These are phyloP conservation scores for Hirtodrosophila confusa DNA, from an alignment of 2,888 invertebrate species.

Conservation along the genomic window DNA sequence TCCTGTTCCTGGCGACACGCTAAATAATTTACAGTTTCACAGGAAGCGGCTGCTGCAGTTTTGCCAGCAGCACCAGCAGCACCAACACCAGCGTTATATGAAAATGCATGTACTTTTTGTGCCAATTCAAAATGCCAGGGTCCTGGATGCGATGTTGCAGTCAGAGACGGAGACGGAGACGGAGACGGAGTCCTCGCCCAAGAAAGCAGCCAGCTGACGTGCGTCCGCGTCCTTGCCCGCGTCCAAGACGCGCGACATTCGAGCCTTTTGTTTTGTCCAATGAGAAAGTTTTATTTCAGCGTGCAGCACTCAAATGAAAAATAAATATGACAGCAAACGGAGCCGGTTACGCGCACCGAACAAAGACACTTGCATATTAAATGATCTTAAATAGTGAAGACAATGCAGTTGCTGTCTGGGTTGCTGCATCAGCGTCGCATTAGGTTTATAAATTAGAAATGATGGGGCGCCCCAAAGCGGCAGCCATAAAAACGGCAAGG, in stretches of 20 bases:
- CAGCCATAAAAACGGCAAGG: conserved; percentile 42
- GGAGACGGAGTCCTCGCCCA: too few relatives aligned
- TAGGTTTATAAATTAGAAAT: conserved; percentile 79
- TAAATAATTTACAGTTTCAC: conserved; percentile 75
- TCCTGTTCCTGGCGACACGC: conserved; percentile 52
- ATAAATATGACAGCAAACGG: conserved; percentile 75
- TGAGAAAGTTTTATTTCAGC: conserved; percentile 77
- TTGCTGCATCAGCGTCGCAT: conserved; percentile 64
- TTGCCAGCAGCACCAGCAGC: conserved; percentile 12
- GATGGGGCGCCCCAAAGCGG: conserved; percentile 58
- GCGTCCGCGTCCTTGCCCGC: conserved; percentile 55
- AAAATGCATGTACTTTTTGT: conserved; percentile 70
- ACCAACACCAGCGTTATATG: conserved; percentile 59
- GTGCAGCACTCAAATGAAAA: conserved; percentile 74
- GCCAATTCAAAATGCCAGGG: conserved; percentile 46
- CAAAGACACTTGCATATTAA: conserved; percentile 78
- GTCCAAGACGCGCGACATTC: conserved; percentile 55
- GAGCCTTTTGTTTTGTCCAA: conserved; percentile 71
- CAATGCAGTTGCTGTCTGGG: conserved; percentile 55
- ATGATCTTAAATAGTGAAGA: conserved; percentile 78
- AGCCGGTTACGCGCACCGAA: conserved; percentile 54
- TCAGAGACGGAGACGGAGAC: too few relatives aligned
- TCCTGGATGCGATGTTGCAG: too few relatives aligned
- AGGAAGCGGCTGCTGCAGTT: conserved; percentile 34
- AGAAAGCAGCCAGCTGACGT: conserved; percentile 65